Evolutionary conservation across 1,140 invertebrate genomes (phyloP), one percentile per base, ranked within the genome.

Genomic region (Coptotermes formosanus): DNA sequence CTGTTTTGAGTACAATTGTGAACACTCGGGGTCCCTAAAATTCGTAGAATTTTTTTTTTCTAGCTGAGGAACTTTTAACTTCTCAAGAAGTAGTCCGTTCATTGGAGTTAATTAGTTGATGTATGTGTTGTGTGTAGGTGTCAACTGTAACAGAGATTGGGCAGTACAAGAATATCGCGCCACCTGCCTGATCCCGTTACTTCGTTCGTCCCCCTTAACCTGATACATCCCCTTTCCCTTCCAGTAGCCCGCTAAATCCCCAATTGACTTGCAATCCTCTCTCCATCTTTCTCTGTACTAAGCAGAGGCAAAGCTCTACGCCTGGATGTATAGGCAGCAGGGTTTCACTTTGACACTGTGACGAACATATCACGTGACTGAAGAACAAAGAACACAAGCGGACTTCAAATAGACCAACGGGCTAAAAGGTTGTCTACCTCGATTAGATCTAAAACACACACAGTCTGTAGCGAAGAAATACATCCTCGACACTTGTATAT

Each of bases 371-470:
- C 64, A 75, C 64, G 64, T 75, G 64, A 30, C 64, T 75, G 25
- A 75, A 75, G 64, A 75, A 75, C 64, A 75, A 75, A 30, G 52
- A 55, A 55, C 52, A 55, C 2, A 55, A 21, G 64, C n/a, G 64
- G n/a, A 75, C 64, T 75, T 75, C 64, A 75, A 75, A 75, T 75
- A 75, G n/a, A 75, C 64, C 64, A 75, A 75, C 64, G n/a, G 64
- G 25, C 64, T 75, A 75, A 75, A 75, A n/a, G 64, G 8, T 30
- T 75, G 64, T 75, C 64, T 75, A 30, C 14, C 64, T 12, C 64
- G 64, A 75, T 75, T 75, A 75, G 64, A 75, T 30, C 64, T n/a
- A 75, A 75, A 25, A 75, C n/a, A 16, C 64, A 30, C 19, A 75
- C 64, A 75, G 25, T 75, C 64, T 12, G n/a, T 75, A 30, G 25